Base-by-base conservation (phyloP, 2,888 invertebrate genomes). In the Rotaria magnacalcarata region DNA sequence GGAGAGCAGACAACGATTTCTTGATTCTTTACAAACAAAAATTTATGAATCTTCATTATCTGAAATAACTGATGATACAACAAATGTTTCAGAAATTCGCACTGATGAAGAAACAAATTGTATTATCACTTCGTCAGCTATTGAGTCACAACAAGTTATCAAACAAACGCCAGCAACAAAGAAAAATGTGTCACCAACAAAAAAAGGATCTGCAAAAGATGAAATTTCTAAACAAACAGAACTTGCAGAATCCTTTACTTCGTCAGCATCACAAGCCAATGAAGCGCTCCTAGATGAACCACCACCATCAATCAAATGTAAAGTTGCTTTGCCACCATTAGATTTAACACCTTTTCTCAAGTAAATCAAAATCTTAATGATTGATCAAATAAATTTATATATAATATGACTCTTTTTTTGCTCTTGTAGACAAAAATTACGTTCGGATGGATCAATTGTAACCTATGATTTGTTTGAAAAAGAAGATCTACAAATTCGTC, bases 1-100 rank as follows among this genome's bases (percentile, higher is more conserved):
- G 87, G 90, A 90, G 88, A 89, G 90, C 0, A 88, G 91, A 43
- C 88, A 90, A 84, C 89, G 90, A 87, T 91, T 90, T 88, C 89
- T 91, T 41, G 90, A 89, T 87, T 88, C 89, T 14, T 90, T 91
- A 87, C 89, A 89, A 58, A 88, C 90, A 84, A 90, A 89, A 87
- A 88, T 89, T 24, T 84, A 84, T n/a, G 85, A 85, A 24, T 27
- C 27, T 19, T 41, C 84, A 3, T 16, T 56, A 58, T 60, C 56
- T 19, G 56, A 50, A 10, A 27, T 43, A 74, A 84, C 24, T 27
- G 87, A 85, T 50, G 54, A 58, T 54, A 84, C 14, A 21, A 27
- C 52, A 27, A 52, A 41, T 7, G 67, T 41, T n/a, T n/a, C 47
- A 4, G 34, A 54, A 21, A 24, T 8, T 43, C 54, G 52, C 47